Evolutionary conservation across 1,140 invertebrate genomes (phyloP).

Genomic region (Aricia agestis): DNA sequence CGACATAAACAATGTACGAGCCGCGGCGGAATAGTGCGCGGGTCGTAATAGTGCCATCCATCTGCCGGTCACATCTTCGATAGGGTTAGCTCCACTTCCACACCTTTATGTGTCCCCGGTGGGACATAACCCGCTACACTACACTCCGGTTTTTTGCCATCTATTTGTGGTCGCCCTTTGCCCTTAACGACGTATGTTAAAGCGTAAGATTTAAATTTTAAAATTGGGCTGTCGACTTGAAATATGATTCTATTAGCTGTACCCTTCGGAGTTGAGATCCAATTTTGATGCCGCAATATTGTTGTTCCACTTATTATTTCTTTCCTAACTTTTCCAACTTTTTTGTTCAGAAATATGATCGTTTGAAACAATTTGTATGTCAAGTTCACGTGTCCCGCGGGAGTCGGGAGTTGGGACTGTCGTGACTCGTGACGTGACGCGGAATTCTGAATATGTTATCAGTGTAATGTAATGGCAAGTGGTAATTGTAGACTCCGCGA

Average conservation of each 20-base stretch:
- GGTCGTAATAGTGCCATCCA: slow-evolving; percentile 67
- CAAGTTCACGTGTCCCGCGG: slow-evolving; percentile 10
- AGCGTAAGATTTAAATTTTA: slow-evolving; percentile 44
- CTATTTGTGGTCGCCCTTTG: slow-evolving; percentile 68
- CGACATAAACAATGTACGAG: slow-evolving; percentile 63
- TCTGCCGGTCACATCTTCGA: slow-evolving; percentile 68
- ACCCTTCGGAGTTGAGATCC: slow-evolving; percentile 9
- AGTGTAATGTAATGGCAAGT: slow-evolving; percentile 55
- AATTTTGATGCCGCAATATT: not conserved
- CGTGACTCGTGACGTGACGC: slow-evolving; percentile 41
- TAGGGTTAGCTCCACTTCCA: slow-evolving; percentile 69
- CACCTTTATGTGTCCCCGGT: slow-evolving; percentile 72
- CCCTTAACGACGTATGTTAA: slow-evolving; percentile 53
- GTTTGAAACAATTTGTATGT: slow-evolving; percentile 4
- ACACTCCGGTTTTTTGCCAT: slow-evolving; percentile 68
- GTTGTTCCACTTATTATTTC: not conserved
- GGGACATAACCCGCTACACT: slow-evolving; percentile 60
- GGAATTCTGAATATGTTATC: slow-evolving; percentile 61
- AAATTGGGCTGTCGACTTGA: slow-evolving; percentile 33
- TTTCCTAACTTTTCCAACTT: not conserved
- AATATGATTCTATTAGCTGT: slow-evolving; percentile 23
- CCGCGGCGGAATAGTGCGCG: slow-evolving; percentile 49
- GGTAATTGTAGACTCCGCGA: slow-evolving; percentile 57
- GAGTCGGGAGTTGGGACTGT: not conserved
- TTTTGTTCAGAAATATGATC: not conserved